These are phyloP conservation scores for Setophaga coronata DNA, from an alignment of 2,113 vertebrate species.

Conservation along the genomic window DNA sequence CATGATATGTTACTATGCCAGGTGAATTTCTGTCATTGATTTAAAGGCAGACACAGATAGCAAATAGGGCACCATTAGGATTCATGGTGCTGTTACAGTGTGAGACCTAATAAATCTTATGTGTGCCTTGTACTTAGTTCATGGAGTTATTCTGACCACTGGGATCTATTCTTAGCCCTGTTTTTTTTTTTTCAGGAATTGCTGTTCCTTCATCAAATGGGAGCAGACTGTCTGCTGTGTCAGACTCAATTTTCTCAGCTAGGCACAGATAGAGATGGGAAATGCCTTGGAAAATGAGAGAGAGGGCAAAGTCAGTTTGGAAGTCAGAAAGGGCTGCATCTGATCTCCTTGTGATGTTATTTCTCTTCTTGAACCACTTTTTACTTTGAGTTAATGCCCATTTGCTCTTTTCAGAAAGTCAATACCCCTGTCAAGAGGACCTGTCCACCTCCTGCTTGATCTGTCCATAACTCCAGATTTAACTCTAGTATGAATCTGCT, in stretches of 20 bases:
- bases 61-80: not conserved
- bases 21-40: not conserved
- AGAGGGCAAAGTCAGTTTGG: not conserved
- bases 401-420: not conserved
- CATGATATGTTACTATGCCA: not conserved
- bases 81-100: not conserved
- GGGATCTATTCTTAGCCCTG: slow-evolving; percentile 8
- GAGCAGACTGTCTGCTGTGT: not conserved
- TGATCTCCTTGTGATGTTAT: not conserved
- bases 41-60: not conserved
- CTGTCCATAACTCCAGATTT: not conserved
- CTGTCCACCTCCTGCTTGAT: not conserved
- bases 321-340: not conserved
- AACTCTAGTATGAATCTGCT: not conserved
- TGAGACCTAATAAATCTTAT: not conserved
- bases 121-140: not conserved
- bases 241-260: not conserved
- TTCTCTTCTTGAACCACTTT: not conserved
- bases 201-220: not conserved
- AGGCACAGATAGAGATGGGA: not conserved
- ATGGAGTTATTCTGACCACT: not conserved
- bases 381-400: not conserved
- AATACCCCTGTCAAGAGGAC: fast-evolving
- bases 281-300: not conserved
- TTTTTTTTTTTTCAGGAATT: not conserved